Conservation (phyloP, 2,797 vertebrate genomes). For the Thaleichthys pacificus region DNA sequence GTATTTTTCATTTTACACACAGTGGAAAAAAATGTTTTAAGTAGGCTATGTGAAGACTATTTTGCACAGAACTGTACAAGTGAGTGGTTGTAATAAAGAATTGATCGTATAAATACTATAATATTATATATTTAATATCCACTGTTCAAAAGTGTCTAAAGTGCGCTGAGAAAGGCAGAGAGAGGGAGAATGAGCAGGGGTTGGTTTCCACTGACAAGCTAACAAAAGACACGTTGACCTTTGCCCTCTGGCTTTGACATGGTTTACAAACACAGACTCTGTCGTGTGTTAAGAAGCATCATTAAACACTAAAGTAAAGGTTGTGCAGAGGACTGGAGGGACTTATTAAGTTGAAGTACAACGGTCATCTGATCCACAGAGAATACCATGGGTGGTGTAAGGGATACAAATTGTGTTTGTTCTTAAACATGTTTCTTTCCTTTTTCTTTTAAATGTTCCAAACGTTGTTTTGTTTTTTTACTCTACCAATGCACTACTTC, state of each 20-base stretch:
- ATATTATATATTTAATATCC: neutral
- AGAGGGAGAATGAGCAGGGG: neutral
- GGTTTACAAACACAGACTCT: constrained; percentile 10
- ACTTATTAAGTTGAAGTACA: neutral
- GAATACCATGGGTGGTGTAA: neutral
- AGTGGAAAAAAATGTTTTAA: no score
- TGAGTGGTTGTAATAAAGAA: no score
- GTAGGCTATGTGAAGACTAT: no score
- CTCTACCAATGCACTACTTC: no score
- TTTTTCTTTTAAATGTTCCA: no score
- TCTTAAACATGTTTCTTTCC: no score
- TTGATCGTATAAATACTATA: no score
- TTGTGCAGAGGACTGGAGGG: neutral
- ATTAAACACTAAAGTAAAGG: neutral
- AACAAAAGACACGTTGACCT: constrained; percentile 10
- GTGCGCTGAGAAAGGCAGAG: neutral
- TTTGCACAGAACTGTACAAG: no score
- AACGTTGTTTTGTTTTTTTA: no score
- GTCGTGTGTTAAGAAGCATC: neutral
- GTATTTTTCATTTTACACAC: no score
- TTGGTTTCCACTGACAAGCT: constrained; percentile 4
- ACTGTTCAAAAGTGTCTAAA: neutral
- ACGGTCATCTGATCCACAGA: neutral
- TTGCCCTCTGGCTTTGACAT: constrained; percentile 3
- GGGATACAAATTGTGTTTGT: neutral